phyloP scores from a whole-genome alignment of 1,140 invertebrate genomes.

The Mesaphorura yosii region DNA sequence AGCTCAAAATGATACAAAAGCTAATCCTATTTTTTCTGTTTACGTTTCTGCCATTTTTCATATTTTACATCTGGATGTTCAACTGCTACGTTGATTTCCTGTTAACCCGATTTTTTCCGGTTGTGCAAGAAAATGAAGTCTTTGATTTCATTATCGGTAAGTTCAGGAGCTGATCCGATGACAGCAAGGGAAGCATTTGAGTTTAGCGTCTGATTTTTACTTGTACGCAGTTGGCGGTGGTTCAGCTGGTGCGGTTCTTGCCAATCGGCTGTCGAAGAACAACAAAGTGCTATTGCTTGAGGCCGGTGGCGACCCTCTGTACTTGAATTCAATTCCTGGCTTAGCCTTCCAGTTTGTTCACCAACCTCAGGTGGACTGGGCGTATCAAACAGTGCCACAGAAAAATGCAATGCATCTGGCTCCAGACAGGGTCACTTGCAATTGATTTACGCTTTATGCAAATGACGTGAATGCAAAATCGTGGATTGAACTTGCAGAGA shows the following conservation, averaged over 20 bases:
- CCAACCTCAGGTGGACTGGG: not conserved
- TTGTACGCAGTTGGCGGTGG: conserved; percentile 5
- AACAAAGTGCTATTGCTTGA: conserved; percentile 4
- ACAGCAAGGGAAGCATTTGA: not conserved
- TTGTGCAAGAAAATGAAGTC: too few species aligned
- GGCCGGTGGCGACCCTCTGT: not conserved
- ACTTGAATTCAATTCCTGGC: not conserved
- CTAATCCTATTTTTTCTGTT: too few species aligned
- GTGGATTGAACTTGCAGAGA: not conserved
- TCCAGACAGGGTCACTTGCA: not conserved
- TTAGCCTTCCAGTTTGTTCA: not conserved
- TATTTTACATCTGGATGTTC: too few species aligned
- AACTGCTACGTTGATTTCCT: too few species aligned
- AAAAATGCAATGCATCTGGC: not conserved
- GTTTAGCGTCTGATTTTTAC: not conserved
- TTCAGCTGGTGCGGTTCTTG: not conserved
- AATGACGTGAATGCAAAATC: not conserved
- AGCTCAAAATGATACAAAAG: too few species aligned
- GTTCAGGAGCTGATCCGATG: not conserved
- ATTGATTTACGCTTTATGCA: not conserved
- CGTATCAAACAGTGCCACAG: conserved; percentile 9
- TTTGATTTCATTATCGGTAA: conserved; percentile 7
- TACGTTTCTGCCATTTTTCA: too few species aligned
- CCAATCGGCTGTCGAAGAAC: conserved; percentile 3
- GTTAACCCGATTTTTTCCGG: too few species aligned